Evolutionary conservation across 2,888 invertebrate genomes (phyloP), one percentile per base, ranked within the genome.

Genomic region (Cerceris ruficornis): DNA sequence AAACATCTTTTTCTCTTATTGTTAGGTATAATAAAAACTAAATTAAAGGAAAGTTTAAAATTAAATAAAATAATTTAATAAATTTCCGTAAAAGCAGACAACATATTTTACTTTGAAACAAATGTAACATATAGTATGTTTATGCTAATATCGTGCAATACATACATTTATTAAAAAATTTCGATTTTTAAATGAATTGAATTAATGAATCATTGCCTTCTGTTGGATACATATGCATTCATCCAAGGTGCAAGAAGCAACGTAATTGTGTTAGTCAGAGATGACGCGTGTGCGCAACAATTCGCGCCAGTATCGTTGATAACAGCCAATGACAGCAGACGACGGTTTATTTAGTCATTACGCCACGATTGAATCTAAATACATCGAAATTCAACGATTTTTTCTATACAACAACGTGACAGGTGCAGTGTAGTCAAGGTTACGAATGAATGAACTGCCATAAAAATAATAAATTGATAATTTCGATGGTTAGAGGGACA

Each of bases 241-340:
- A 28, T 28, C 4, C 2, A 28, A 28, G 28, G 4, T 46, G 6
- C 8, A 46, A 46, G 2, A 46, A 46, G 46, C 46, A 6, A 46
- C 5, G 46, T 11, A 46, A 6, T 11, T 46, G 46, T 43, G 6
- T 46, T 11, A 11, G 11, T 46, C 46, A 11, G 2, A 11, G 46
- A 46, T 11, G 46, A 46, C 46, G 52, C 52, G 62, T 61, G n/a
- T 55, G 68, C 43, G 67, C 62, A 77, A 42, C 43, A 68, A 68
- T 77, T 77, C 54, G 55, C 64, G 59, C 54, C 60, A 71, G 28
- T 17, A 28, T 6, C n/a, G n/a, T n/a, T 9, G 17, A 8, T 13
- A 13, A 6, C 11, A 13, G 6, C 49, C 52, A 9, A 7, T 61
- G 77, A 66, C 87, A 75, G 67, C 73, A 76, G 58, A 76, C 68